A percentile compares a stretch with the other conserved stretches of the same genome.
These are phyloP conservation scores for Cynodonichthys magdalenae DNA, from an alignment of 2,797 vertebrate species.

Conservation along the genomic window DNA sequence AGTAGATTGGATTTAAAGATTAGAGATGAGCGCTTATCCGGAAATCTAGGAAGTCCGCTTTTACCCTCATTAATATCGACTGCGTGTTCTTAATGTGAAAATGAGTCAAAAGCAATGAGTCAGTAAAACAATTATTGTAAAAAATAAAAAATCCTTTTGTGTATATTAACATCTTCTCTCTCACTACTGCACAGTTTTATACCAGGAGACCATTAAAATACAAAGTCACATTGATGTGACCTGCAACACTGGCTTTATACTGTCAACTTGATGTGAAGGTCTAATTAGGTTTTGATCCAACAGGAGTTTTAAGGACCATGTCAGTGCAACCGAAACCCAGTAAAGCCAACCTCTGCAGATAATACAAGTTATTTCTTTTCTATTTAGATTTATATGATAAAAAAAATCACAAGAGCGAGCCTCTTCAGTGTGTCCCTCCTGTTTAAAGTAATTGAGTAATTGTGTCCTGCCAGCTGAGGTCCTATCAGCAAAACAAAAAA, in stretches of 20 bases:
- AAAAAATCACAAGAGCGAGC: conserved; percentile 50
- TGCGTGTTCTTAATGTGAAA: conserved; percentile 9
- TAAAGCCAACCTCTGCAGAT: conserved; percentile 56
- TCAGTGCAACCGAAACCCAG: conserved; percentile 46
- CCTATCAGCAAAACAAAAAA: conserved; percentile 35
- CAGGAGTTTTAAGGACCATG: conserved; percentile 35
- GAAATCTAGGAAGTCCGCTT: conserved; percentile 37
- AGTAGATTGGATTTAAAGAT: conserved; percentile 55
- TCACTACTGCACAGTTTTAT: conserved; percentile 13
- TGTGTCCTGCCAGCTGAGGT: conserved; percentile 58
- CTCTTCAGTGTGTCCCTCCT: conserved; percentile 32
- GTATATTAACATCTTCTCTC: conserved; percentile 11
- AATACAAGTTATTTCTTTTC: conserved; percentile 44
- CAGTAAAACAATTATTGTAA: neutral
- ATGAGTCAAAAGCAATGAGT: neutral
- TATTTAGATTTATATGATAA: conserved; percentile 50
- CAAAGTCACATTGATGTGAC: conserved; percentile 21
- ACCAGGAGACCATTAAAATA: conserved; percentile 7
- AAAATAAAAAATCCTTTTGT: neutral
- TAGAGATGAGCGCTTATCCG: conserved; percentile 42
- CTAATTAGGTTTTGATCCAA: conserved; percentile 43
- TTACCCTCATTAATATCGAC: conserved; percentile 31
- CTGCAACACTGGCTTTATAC: conserved; percentile 18
- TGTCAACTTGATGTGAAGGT: conserved; percentile 52
- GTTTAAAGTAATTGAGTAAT: conserved; percentile 46